Evolutionary conservation across 2,113 vertebrate species (phyloP).

Genomic region (Acanthisitta chloris): DNA sequence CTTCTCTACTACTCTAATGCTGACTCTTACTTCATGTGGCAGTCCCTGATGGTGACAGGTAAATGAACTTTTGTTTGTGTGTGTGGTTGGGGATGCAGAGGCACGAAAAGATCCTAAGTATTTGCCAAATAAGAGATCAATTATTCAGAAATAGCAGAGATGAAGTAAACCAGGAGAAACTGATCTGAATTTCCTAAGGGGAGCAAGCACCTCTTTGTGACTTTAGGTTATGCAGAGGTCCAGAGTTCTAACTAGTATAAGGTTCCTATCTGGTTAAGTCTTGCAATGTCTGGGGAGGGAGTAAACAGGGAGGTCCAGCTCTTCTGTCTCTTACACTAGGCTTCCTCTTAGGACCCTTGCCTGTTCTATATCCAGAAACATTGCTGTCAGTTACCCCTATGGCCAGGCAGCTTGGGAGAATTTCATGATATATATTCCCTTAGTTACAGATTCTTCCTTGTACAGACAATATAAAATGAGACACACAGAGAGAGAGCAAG

Average conservation of each 20-base stretch:
- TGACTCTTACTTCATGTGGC: background rate
- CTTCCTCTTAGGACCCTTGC: background rate
- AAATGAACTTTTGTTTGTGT: conserved; percentile 20
- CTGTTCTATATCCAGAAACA: background rate
- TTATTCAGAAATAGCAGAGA: conserved; percentile 18
- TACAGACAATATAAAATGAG: background rate
- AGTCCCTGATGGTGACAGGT: background rate
- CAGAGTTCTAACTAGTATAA: background rate
- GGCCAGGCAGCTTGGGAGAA: background rate
- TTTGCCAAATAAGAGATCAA: conserved; percentile 16
- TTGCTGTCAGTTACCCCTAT: background rate
- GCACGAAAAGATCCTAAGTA: background rate
- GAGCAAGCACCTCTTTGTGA: background rate
- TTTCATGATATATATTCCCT: background rate
- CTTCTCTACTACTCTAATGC: background rate
- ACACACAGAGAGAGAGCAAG: background rate
- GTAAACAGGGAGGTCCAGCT: background rate
- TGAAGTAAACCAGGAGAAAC: background rate
- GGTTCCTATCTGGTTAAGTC: background rate
- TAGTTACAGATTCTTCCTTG: background rate
- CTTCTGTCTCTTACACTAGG: background rate
- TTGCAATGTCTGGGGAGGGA: background rate
- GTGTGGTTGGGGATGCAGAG: background rate
- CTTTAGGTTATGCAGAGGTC: background rate
- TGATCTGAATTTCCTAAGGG: background rate